Base-by-base conservation (phyloP, 2,113 vertebrate genomes). In the Chrysochloris asiatica region DNA sequence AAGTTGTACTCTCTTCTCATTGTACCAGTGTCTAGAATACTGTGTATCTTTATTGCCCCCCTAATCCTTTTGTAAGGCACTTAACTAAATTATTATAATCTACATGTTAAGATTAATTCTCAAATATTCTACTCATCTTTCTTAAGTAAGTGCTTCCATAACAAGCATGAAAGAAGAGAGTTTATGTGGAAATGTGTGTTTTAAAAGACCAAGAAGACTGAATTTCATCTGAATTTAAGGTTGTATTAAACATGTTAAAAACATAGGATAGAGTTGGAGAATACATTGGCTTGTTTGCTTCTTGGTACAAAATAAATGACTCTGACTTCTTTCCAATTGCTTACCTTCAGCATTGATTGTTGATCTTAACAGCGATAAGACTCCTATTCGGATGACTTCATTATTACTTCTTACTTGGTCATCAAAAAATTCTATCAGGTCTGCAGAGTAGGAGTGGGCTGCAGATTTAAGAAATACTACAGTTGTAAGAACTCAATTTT, bases 361-460 rank as follows among this genome's bases (percentile, higher is more conserved):
- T 0, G 45, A 87, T 92, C 73, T 93, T 77, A 97, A 87, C 80
- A 97, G 84, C 87, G 65, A 71, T 91, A 97, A 91, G 50, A 94
- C 90, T 92, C 89, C 93, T 7, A 8, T n/a, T 78, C 92, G 80
- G 73, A 61, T 56, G 41, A 16, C 63, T 80, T 95, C 94, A 45
- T 83, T 87, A 54, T 41, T 72, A 47, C 28, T 93, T 94, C 90
- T 94, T 41, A 96, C 84, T 69, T 96, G 93, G 61, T 95, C 96
- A 59, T 97, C 95, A 92, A 96, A 95, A 94, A 97, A 96, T 76
- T 95, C 96, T 61, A 95, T 33, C 73, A 97, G 86, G 45, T 96
- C 95, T 83, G 80, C 83, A 72, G 96, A 77, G 73, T 61, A 92
- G 69, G 93, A 82, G 36, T 95, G 96, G 73, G 93, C 95, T 97